These are phyloP conservation scores for Chanos chanos DNA, from an alignment of 2,797 vertebrate species.

Conservation along the genomic window DNA sequence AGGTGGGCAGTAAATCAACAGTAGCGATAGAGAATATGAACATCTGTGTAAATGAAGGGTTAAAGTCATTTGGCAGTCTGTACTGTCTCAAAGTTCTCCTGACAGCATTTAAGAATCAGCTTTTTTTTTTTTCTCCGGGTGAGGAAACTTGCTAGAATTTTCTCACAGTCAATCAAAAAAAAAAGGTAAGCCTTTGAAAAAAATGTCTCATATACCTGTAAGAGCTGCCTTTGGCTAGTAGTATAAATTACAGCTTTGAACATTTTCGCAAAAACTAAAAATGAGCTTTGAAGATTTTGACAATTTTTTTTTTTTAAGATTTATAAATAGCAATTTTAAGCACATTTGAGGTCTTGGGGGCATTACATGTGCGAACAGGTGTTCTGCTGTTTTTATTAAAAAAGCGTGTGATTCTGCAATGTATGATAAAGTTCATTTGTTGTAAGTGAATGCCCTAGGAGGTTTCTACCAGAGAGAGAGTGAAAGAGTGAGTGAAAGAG, in stretches of 20 bases:
- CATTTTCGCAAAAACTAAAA: background rate
- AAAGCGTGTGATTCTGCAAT: too few species aligned
- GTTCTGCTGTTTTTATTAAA: too few species aligned
- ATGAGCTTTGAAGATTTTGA: background rate
- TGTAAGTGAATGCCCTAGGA: too few species aligned
- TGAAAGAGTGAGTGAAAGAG: background rate
- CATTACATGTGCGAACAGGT: background rate
- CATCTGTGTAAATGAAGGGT: slow-evolving; percentile 9
- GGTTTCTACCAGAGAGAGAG: background rate
- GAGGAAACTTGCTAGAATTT: slow-evolving; percentile 7
- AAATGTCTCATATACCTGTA: slow-evolving; percentile 8
- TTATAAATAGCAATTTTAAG: background rate
- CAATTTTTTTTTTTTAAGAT: background rate
- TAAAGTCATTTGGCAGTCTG: slow-evolving; percentile 6
- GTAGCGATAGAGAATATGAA: background rate
- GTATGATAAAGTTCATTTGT: too few species aligned
- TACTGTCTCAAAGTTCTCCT: background rate
- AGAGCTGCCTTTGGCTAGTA: slow-evolving; percentile 10
- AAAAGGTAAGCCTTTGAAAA: slow-evolving; percentile 9
- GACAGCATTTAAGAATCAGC: slow-evolving; percentile 8
- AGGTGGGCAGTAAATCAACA: slow-evolving; percentile 13
- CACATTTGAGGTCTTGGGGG: background rate
- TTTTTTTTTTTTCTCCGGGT: background rate
- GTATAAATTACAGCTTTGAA: slow-evolving; percentile 9
- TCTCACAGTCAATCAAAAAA: slow-evolving; percentile 9